These are phyloP conservation scores for Chrosomus eos DNA, from an alignment of 2,797 vertebrate species.

Conservation along the genomic window DNA sequence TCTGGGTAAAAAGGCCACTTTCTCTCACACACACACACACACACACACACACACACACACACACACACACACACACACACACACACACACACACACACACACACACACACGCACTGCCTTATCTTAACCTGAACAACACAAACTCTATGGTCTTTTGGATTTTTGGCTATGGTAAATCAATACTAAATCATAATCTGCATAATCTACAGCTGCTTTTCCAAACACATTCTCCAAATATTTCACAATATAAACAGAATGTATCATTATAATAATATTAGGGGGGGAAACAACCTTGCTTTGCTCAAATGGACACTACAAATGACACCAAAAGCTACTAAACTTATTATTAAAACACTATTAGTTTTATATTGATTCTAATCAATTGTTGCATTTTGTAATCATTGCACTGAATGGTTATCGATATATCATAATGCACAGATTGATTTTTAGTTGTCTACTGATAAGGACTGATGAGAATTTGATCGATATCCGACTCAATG, in stretches of 20 bases:
- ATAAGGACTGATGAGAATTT: not conserved
- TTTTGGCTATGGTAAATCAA: not conserved
- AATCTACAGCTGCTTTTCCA: not conserved
- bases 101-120: not conserved
- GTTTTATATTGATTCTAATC: not conserved
- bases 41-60: too few species aligned
- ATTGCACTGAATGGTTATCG: not conserved
- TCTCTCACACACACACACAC: not conserved
- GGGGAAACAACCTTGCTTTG: not conserved
- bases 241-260: not conserved
- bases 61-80: not conserved
- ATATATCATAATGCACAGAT: not conserved
- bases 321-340: not conserved
- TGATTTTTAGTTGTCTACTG: not conserved
- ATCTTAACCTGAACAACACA: conserved; percentile 30
- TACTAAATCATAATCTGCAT: conserved; percentile 22
- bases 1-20: conserved; percentile 36
- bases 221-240: not conserved
- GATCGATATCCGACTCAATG: not conserved
- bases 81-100: too few species aligned
- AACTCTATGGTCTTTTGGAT: too few species aligned
- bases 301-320: not conserved
- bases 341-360: not conserved
- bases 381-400: not conserved
- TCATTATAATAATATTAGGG: not conserved